These are phyloP conservation scores for Perognathus longimembris DNA, from an alignment of 2,113 vertebrate genomes.

Conservation along the genomic window DNA sequence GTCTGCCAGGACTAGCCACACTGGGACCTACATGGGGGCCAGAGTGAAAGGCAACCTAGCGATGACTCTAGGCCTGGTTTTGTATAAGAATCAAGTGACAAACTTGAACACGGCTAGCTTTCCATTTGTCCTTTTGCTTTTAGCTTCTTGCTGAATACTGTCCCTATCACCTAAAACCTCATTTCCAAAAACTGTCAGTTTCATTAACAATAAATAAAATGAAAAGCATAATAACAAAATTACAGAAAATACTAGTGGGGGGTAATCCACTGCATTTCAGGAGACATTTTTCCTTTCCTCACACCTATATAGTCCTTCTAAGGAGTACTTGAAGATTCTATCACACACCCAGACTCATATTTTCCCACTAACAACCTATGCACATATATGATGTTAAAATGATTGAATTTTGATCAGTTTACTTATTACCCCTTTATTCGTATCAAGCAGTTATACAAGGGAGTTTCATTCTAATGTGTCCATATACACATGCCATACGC, in stretches of 20 bases:
- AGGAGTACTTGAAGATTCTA: neutral
- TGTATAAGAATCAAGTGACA: neutral
- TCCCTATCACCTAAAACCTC: neutral
- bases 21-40: neutral
- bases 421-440: neutral
- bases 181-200: neutral
- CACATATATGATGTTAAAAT: neutral
- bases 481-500: too few relatives aligned
- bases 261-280: neutral
- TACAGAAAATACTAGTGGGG: neutral
- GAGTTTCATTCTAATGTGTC: too few relatives aligned
- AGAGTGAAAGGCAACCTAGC: neutral
- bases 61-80: neutral
- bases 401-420: neutral
- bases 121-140: neutral
- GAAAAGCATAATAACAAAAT: neutral
- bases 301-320: neutral
- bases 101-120: neutral
- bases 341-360: too few relatives aligned
- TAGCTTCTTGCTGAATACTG: slow-evolving; percentile 20
- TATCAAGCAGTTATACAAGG: too few relatives aligned
- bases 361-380: neutral
- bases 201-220: slow-evolving; percentile 1
- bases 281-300: neutral
- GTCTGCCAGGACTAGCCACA: neutral